phyloP scores from a whole-genome alignment of 2,888 invertebrate genomes.

The Noctua fimbriata region DNA sequence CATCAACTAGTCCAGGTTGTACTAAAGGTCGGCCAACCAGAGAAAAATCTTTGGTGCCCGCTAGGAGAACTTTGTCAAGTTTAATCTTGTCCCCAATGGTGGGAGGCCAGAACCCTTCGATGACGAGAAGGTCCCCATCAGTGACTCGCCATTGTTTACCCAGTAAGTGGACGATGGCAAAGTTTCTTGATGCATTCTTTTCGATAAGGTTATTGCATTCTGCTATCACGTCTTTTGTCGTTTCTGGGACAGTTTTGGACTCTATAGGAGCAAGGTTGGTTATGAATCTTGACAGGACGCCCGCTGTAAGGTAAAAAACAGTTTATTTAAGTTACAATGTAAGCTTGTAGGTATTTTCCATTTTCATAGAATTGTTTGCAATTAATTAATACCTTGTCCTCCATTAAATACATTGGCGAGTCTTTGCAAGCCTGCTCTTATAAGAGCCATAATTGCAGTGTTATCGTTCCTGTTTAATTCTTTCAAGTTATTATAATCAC shows the following conservation, averaged over 20 bases:
- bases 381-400: constrained; percentile 74
- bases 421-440: constrained; percentile 82
- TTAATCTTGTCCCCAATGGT: constrained; percentile 94
- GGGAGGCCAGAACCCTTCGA: constrained; percentile 96
- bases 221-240: constrained; percentile 89
- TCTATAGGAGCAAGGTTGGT: constrained; percentile 76
- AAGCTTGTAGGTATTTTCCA: background rate
- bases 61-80: constrained; percentile 95
- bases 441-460: constrained; percentile 74
- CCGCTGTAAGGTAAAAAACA: constrained; percentile 72
- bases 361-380: background rate
- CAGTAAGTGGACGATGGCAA: constrained; percentile 95
- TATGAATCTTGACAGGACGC: constrained; percentile 82
- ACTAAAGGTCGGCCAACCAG: constrained; percentile 95
- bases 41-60: constrained; percentile 95
- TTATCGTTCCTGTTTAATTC: background rate
- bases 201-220: constrained; percentile 92
- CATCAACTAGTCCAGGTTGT: constrained; percentile 92
- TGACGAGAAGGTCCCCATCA: constrained; percentile 95
- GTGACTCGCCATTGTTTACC: constrained; percentile 97
- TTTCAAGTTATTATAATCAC: background rate
- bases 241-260: constrained; percentile 73
- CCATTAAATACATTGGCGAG: constrained; percentile 76
- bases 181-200: constrained; percentile 91
- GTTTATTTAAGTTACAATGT: constrained; percentile 14